These are phyloP conservation scores for Diadophis punctatus DNA, from an alignment of 2,113 vertebrate genomes.

Conservation along the genomic window DNA sequence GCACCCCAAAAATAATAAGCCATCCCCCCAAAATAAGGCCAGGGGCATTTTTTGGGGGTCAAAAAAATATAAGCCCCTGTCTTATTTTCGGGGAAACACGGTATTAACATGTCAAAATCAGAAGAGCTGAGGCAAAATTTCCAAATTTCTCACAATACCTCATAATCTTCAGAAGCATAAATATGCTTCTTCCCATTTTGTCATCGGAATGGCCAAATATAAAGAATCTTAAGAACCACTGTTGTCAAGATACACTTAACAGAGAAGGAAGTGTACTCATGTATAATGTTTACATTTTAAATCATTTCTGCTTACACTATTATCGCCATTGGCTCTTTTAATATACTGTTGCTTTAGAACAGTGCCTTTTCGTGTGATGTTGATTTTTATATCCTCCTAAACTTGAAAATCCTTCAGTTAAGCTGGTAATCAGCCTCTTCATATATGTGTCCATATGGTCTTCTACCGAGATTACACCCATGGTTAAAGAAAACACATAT, in stretches of 20 bases:
- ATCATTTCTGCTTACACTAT: not conserved
- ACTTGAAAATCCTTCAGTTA: slow-evolving; percentile 38
- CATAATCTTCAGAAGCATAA: too few relatives aligned
- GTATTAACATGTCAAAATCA: not conserved
- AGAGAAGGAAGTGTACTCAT: not conserved
- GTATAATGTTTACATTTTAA: not conserved
- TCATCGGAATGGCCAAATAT: not conserved
- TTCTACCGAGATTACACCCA: not conserved
- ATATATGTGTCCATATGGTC: not conserved
- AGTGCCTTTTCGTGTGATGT: slow-evolving; percentile 51
- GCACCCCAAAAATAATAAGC: too few relatives aligned
- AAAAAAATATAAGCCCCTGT: too few relatives aligned
- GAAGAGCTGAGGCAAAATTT: not conserved
- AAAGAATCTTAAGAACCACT: not conserved
- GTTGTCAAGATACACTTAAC: slow-evolving; percentile 23
- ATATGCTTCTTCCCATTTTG: not conserved
- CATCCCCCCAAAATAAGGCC: too few relatives aligned
- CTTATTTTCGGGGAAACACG: too few relatives aligned
- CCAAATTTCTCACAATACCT: not conserved
- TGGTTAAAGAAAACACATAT: not conserved
- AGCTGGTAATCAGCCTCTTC: slow-evolving; percentile 8
- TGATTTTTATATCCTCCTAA: slow-evolving; percentile 41
- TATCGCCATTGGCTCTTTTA: slow-evolving; percentile 37
- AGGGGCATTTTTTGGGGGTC: too few relatives aligned
- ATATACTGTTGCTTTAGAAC: slow-evolving; percentile 43